A percentile compares a stretch with the other conserved stretches of the same genome.
These are phyloP conservation scores for Gortyna flavago DNA, from an alignment of 2,888 invertebrate genomes.

Conservation along the genomic window DNA sequence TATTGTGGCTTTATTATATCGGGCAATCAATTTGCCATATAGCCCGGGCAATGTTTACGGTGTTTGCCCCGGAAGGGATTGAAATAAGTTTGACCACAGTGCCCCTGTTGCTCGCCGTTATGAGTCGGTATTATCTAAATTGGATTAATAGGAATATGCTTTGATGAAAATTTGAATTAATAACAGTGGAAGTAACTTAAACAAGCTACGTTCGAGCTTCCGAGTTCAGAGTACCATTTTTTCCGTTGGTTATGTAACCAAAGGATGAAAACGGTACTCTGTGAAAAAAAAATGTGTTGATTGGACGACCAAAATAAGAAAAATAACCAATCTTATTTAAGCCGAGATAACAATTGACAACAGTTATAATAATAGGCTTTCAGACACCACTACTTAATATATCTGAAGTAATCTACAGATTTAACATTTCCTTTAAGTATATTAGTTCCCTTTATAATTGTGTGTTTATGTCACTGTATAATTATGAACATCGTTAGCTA, in stretches of 20 bases:
- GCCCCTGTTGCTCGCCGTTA: slow-evolving; percentile 37
- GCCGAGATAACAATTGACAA: background rate
- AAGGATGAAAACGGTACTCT: background rate
- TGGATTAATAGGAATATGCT: slow-evolving; percentile 30
- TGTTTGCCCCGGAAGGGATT: slow-evolving; percentile 57
- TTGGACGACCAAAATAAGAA: background rate
- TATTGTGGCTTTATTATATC: slow-evolving; percentile 41
- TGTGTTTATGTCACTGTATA: background rate
- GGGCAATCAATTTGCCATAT: slow-evolving; percentile 64
- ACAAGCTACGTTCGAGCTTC: background rate
- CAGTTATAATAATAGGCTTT: background rate
- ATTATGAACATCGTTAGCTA: too few relatives aligned
- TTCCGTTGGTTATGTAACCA: background rate
- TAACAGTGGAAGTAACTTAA: background rate
- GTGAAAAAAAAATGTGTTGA: background rate
- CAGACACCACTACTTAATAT: too few relatives aligned
- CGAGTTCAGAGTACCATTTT: background rate
- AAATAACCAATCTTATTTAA: background rate
- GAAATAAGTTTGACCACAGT: slow-evolving; percentile 37
- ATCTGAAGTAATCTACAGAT: background rate
- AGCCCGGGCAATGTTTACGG: slow-evolving; percentile 52
- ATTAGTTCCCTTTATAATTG: background rate
- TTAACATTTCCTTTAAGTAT: background rate
- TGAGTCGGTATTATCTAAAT: slow-evolving; percentile 26
- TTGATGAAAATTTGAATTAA: slow-evolving; percentile 27